Percentiles rank a stretch among this genome's conserved stretches.
Conservation (phyloP, 2,113 vertebrate genomes). For the Terrapene triunguis region DNA sequence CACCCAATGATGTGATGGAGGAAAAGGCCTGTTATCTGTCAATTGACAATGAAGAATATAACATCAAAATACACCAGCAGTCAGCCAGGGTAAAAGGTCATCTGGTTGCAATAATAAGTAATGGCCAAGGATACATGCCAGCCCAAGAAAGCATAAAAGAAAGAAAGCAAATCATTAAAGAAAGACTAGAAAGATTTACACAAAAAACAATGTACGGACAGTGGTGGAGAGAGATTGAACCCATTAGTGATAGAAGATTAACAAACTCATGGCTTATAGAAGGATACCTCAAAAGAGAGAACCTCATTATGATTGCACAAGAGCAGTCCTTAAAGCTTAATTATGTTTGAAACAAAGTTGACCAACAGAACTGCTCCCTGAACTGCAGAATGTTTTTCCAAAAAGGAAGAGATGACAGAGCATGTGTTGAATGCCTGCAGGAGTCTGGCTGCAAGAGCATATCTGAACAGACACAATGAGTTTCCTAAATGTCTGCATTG, state of each 20-base stretch:
- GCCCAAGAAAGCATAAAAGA: not conserved
- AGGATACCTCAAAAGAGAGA: not conserved
- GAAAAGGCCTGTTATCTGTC: not conserved
- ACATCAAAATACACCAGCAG: not conserved
- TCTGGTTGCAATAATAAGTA: not conserved
- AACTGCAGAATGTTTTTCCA: not conserved
- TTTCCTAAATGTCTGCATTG: not conserved
- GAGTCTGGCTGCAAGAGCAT: not conserved
- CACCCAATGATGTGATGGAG: not conserved
- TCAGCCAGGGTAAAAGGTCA: not conserved
- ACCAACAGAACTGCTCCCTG: not conserved
- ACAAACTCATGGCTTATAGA: not conserved
- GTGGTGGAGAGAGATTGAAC: not conserved
- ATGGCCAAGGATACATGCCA: not conserved
- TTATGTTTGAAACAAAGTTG: not conserved
- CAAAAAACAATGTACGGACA: not conserved
- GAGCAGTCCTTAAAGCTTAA: not conserved
- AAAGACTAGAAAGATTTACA: not conserved
- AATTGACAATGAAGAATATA: not conserved
- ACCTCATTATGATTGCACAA: not conserved
- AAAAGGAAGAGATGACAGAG: not conserved
- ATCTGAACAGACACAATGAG: not conserved
- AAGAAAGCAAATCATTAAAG: not conserved
- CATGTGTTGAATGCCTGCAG: not conserved
- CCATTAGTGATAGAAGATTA: not conserved